Evolutionary conservation across 2,888 invertebrate species (phyloP).

Genomic region (Aleiodes testaceus): DNA sequence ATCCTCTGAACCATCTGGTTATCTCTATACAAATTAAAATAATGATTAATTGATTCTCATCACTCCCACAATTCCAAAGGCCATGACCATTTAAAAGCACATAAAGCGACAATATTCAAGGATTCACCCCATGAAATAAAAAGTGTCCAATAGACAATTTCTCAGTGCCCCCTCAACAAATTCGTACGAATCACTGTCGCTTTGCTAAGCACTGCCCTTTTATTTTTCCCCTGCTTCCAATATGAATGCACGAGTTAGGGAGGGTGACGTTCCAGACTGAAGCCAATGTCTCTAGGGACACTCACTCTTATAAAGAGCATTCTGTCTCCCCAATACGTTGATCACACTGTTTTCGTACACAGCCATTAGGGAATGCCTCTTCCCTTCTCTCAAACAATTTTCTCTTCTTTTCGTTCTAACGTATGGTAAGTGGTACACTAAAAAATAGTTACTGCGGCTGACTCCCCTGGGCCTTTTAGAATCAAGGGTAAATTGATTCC

Average conservation of each 20-base stretch:
- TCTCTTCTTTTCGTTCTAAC: neutral
- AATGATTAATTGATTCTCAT: conserved; percentile 5
- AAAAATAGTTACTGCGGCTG: neutral
- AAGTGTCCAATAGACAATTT: neutral
- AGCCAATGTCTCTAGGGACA: conserved; percentile 30
- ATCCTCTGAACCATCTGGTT: too few species aligned
- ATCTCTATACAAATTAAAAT: neutral
- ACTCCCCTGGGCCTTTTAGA: neutral
- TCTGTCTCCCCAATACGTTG: conserved; percentile 13
- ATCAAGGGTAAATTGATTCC: conserved; percentile 5
- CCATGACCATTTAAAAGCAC: conserved; percentile 2
- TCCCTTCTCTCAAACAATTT: neutral
- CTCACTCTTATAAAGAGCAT: neutral
- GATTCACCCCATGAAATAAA: neutral
- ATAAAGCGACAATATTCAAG: conserved; percentile 3
- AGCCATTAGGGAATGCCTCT: conserved; percentile 4
- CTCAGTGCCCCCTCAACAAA: conserved; percentile 38
- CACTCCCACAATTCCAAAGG: neutral
- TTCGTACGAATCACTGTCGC: conserved; percentile 57
- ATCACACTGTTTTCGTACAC: conserved; percentile 24
- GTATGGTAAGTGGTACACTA: conserved; percentile 21
- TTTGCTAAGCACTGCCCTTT: conserved; percentile 43
- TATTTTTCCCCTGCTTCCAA: conserved; percentile 36
- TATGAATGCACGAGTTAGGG: conserved; percentile 7
- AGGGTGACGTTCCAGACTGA: conserved; percentile 18